Conservation (phyloP, 2,888 invertebrate genomes). For the Hypolimnas misippus region DNA sequence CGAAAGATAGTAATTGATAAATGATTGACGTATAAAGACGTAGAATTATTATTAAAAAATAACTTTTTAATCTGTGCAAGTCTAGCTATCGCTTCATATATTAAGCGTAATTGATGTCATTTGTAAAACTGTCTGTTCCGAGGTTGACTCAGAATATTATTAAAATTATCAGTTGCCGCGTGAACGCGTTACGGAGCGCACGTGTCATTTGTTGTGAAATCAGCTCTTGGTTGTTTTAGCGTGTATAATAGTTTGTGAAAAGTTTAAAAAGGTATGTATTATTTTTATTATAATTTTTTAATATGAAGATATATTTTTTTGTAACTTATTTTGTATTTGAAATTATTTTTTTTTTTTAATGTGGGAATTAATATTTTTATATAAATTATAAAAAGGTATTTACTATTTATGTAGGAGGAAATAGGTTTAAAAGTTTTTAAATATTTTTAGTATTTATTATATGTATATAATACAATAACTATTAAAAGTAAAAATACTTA, state of each 20-base stretch:
- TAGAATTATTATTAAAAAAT: neutral
- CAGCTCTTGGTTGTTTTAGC: neutral
- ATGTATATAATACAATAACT: too few species aligned
- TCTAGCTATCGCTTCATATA: neutral
- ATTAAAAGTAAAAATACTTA: too few species aligned
- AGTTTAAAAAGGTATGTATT: neutral
- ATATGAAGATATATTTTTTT: neutral
- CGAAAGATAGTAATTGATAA: too few species aligned
- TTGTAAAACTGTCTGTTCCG: constrained; percentile 14
- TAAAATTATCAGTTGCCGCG: constrained; percentile 8
- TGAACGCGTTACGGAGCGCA: neutral
- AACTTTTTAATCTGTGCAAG: neutral
- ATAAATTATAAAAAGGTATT: too few species aligned
- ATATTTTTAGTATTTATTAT: too few species aligned
- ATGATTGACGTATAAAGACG: too few species aligned
- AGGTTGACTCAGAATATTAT: neutral
- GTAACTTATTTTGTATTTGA: too few species aligned
- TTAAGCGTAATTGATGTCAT: constrained; percentile 9
- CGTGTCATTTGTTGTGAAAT: neutral
- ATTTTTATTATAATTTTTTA: neutral
- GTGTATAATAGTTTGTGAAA: neutral
- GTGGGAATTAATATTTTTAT: too few species aligned
- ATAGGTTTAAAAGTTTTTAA: too few species aligned
- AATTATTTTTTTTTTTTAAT: neutral
- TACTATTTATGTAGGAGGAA: too few species aligned